Evolutionary conservation across 2,113 vertebrate species (phyloP).

Genomic region (Microcebus ravelobensis): DNA sequence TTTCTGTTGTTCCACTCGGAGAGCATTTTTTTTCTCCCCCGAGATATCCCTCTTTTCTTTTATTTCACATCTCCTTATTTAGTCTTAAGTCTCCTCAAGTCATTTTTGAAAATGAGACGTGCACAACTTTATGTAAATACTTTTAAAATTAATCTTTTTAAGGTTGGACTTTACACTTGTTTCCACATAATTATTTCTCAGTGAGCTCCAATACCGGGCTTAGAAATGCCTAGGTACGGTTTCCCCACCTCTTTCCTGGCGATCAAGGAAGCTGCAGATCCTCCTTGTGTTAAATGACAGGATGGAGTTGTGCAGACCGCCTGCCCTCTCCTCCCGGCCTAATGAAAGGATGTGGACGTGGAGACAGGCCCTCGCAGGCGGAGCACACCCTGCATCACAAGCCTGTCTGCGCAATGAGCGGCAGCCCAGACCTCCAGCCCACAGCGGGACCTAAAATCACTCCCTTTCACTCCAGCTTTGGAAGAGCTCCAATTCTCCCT

Average conservation of each 20-base stretch:
- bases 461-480: constrained; percentile 64
- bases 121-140: not conserved
- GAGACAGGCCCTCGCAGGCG: not conserved
- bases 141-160: not conserved
- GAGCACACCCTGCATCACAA: not conserved
- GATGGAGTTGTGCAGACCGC: not conserved
- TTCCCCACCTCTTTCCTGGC: not conserved
- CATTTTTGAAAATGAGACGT: not conserved
- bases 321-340: constrained; percentile 19
- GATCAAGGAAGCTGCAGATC: not conserved
- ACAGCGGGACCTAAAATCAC: constrained; percentile 67
- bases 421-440: not conserved
- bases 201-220: not conserved
- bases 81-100: not conserved
- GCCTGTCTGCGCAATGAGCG: not conserved
- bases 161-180: not conserved
- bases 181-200: not conserved
- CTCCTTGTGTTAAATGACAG: not conserved
- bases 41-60: not conserved
- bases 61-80: constrained; percentile 2
- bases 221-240: not conserved
- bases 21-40: not conserved
- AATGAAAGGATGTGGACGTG: constrained; percentile 58
- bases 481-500: constrained; percentile 67
- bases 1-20: not conserved